Evolutionary conservation across 2,888 invertebrate species (phyloP).

Genomic region (Candidula unifasciata): DNA sequence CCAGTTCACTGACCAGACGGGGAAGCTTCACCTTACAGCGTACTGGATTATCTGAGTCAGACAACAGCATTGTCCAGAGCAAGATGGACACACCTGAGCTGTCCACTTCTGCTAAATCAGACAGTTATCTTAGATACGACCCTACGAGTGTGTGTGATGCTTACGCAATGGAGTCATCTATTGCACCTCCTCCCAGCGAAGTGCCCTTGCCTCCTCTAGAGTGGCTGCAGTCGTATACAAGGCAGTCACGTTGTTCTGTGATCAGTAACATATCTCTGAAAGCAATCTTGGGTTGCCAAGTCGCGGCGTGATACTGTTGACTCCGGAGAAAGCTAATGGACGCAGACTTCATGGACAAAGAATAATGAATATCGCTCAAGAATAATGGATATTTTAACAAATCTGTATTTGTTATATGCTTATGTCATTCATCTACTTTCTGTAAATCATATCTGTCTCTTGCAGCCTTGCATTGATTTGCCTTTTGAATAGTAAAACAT

Average conservation of each 20-base stretch:
- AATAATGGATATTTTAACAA: slow-evolving; percentile 23
- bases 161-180: slow-evolving; percentile 42
- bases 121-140: slow-evolving; percentile 30
- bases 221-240: slow-evolving; percentile 40
- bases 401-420: not conserved
- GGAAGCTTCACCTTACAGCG: slow-evolving; percentile 8
- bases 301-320: slow-evolving; percentile 27
- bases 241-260: slow-evolving; percentile 8
- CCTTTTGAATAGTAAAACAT: not conserved
- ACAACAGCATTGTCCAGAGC: slow-evolving; percentile 4
- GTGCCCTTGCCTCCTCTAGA: slow-evolving; percentile 45
- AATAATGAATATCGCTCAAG: slow-evolving; percentile 36
- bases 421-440: slow-evolving; percentile 27
- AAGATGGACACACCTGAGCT: not conserved
- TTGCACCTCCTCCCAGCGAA: slow-evolving; percentile 42
- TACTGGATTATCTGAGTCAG: not conserved
- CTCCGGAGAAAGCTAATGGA: not conserved
- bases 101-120: slow-evolving; percentile 45
- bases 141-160: slow-evolving; percentile 35
- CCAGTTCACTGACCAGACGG: slow-evolving; percentile 26
- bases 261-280: slow-evolving; percentile 25
- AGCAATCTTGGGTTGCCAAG: slow-evolving; percentile 35
- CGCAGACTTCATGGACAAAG: slow-evolving; percentile 42
- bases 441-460: not conserved
- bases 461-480: not conserved